These are phyloP conservation scores for Pluvialis apricaria DNA, from an alignment of 2,113 vertebrate genomes.

Conservation along the genomic window DNA sequence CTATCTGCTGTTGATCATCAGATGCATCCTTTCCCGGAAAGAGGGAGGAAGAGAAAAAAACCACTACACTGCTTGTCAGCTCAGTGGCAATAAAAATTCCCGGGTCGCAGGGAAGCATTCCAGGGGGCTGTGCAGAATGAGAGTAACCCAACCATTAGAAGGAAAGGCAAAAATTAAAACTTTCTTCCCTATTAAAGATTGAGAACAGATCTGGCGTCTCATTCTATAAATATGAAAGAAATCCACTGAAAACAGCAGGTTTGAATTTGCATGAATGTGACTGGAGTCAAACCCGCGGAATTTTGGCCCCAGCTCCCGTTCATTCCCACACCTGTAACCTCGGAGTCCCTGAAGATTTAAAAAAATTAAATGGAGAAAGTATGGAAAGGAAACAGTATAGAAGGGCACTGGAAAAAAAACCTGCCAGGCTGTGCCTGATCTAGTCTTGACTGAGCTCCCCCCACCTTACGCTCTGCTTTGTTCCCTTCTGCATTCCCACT, in stretches of 20 bases:
- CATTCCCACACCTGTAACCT: neutral
- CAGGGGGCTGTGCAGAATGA: neutral
- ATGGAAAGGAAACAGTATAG: neutral
- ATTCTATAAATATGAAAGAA: neutral
- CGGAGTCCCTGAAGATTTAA: neutral
- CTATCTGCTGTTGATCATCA: neutral
- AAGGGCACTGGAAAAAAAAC: neutral
- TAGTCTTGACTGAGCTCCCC: neutral
- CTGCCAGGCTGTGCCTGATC: neutral
- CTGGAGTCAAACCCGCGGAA: neutral
- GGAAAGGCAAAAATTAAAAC: neutral
- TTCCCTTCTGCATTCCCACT: neutral
- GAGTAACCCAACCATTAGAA: neutral
- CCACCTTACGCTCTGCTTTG: neutral
- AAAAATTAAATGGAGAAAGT: neutral
- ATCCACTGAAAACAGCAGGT: neutral
- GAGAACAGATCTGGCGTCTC: neutral
- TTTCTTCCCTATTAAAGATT: neutral
- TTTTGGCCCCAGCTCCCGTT: neutral
- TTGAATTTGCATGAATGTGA: neutral
- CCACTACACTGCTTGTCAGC: neutral
- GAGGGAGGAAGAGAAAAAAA: neutral
- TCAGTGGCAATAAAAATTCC: neutral
- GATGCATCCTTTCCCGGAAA: rapidly evolving
- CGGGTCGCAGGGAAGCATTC: neutral